Percentiles rank a stretch among this genome's conserved stretches.
These are phyloP conservation scores for Nephrotoma appendiculata DNA, from an alignment of 2,888 invertebrate genomes.

Conservation along the genomic window DNA sequence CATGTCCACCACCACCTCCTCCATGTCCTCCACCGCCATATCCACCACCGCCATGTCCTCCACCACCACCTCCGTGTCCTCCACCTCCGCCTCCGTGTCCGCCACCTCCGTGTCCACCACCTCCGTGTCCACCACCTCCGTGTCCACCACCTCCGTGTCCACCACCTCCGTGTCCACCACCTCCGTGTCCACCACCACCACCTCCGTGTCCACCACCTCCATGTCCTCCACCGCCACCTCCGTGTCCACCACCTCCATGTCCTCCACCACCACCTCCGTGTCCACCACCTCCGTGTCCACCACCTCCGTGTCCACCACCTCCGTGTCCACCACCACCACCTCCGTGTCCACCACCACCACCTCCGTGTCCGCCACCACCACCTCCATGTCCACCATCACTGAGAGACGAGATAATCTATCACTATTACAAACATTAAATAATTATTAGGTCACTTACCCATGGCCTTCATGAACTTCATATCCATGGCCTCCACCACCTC, in stretches of 20 bases:
- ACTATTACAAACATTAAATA: no score
- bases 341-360: neutral
- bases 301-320: neutral
- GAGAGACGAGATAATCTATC: no score
- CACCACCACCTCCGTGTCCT: neutral
- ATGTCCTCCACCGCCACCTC: slow-evolving; percentile 13
- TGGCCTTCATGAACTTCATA: neutral
- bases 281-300: neutral
- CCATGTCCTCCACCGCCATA: neutral
- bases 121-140: neutral
- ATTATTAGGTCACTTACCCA: neutral
- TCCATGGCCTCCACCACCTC: neutral
- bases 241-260: neutral
- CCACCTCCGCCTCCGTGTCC: neutral
- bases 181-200: neutral
- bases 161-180: neutral
- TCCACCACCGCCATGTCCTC: neutral
- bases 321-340: neutral
- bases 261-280: neutral
- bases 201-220: slow-evolving; percentile 8
- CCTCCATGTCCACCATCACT: neutral
- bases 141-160: neutral
- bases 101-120: neutral
- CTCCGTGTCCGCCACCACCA: neutral
- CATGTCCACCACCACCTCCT: neutral